A percentile compares a stretch with the other conserved stretches of the same genome.
These are phyloP conservation scores for Diplolepis rosae DNA, from an alignment of 2,888 invertebrate species.

Conservation along the genomic window DNA sequence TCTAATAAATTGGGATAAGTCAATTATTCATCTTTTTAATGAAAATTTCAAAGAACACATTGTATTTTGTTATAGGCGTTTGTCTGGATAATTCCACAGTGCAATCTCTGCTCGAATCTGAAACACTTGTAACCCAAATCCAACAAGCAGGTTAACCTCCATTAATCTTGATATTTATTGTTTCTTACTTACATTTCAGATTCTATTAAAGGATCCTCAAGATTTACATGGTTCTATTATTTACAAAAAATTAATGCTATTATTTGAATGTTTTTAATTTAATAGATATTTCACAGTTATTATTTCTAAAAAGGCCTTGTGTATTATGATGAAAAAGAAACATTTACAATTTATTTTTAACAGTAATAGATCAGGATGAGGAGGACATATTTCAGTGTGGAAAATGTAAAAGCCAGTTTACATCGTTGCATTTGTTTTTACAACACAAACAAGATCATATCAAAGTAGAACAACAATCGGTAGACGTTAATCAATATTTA, in stretches of 20 bases:
- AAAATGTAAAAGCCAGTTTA: conserved; percentile 80
- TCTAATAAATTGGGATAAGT: not conserved
- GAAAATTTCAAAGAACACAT: conserved; percentile 15
- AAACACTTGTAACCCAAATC: conserved; percentile 66
- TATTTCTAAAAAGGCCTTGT: no score
- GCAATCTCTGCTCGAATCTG: conserved; percentile 66
- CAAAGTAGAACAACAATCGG: conserved; percentile 65
- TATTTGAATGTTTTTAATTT: no score
- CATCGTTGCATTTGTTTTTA: conserved; percentile 77
- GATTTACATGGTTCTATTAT: no score
- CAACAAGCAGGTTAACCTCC: conserved; percentile 71
- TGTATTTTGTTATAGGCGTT: conserved; percentile 58
- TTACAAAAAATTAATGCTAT: no score
- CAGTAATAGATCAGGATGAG: conserved; percentile 75
- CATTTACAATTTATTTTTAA: conserved; percentile 30
- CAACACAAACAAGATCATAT: conserved; percentile 77
- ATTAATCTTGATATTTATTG: no score
- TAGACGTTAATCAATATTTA: conserved; percentile 68
- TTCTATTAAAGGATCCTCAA: no score
- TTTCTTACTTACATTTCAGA: no score
- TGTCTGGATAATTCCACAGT: conserved; percentile 68
- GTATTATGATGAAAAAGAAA: no score
- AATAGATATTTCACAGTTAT: no score
- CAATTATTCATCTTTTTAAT: conserved; percentile 9
- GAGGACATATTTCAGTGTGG: conserved; percentile 84